phyloP scores from a whole-genome alignment of 2,113 vertebrate species.

The Speoplatyrhinus poulsoni region DNA sequence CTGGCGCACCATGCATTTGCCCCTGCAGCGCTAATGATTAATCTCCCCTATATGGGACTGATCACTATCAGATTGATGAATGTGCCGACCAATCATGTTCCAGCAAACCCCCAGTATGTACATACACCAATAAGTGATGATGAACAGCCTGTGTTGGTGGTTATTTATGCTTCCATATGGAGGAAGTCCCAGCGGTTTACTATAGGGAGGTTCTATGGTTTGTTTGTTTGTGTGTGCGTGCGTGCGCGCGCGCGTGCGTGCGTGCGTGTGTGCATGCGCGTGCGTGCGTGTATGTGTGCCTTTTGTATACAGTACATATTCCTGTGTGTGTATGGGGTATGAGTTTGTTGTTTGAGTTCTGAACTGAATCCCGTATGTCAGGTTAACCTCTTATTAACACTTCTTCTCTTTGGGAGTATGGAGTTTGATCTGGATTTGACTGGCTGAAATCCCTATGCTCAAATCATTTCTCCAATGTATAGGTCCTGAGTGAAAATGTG shows the following conservation, averaged over 20 bases:
- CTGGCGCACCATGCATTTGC: conserved; percentile 90
- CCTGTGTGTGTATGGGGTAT: conserved; percentile 11
- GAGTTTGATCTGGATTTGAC: conserved; percentile 27
- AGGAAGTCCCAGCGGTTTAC: conserved; percentile 51
- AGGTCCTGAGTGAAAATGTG: conserved; percentile 23
- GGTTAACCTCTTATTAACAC: conserved; percentile 56
- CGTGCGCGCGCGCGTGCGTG: not conserved
- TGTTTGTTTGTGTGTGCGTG: conserved; percentile 10
- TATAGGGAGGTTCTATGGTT: conserved; percentile 35
- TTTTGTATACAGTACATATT: not conserved
- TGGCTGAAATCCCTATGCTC: conserved; percentile 42
- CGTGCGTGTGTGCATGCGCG: not conserved
- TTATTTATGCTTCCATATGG: conserved; percentile 82
- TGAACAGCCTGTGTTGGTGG: conserved; percentile 85
- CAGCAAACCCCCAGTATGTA: conserved; percentile 88
- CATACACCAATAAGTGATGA: conserved; percentile 96
- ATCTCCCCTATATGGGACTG: conserved; percentile 90
- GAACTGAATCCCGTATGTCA: conserved; percentile 39
- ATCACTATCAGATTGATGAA: conserved; percentile 99
- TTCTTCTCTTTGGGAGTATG: conserved; percentile 47
- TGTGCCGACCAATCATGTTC: conserved; percentile 98
- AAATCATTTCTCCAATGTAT: conserved; percentile 36
- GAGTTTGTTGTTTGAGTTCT: conserved; percentile 15
- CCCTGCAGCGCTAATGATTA: conserved; percentile 95
- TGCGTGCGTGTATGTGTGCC: conserved; percentile 18